Evolutionary conservation across 2,797 vertebrate species (phyloP), one percentile per base, ranked within the genome.

Genomic region (Chiroxiphia lanceolata): DNA sequence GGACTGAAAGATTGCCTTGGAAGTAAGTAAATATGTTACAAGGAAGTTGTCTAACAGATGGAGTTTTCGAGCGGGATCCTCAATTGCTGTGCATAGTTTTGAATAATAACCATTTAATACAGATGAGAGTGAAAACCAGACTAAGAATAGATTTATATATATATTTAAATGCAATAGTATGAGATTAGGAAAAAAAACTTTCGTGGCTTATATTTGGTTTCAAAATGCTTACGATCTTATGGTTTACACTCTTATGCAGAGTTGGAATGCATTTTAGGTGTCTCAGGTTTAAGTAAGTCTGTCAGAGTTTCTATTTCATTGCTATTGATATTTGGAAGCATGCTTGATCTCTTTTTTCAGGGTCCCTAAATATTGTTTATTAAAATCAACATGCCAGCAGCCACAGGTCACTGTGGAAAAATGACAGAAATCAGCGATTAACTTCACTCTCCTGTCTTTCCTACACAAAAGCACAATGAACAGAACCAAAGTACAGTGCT

Each of bases 401-500:
- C 8, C 1, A 22, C 44, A 33, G 18, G 17, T 54, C 17, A 48
- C 21, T 53, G 25, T 70, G 38, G 34, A 42, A 74, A 85, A 80
- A 77, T 10, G 7, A 27, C 14, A 60, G 45, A 83, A 86, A 48
- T 22, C 3, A 3, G 20, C 3, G 10, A 27, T 16, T 27, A 71
- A 13, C 33, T 68, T 34, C 13, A n/a, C 19, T 45, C 4, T 63
- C 6, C 12, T 51, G 9, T 64, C 26, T 57, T 90, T 76, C 29
- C 59, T 74, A 16, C 12, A 13, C 25, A 25, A 23, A 83, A 56
- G 6, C 8, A 11, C 29, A 29, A 31, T 3, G 3, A 45, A 15
- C 4, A 42, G 22, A 29, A 29, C 5, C 5, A 4, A 51, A 34
- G 4, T 5, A 36, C 3, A 4, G 8, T 27, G 7, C 3, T 23